Base-by-base conservation (phyloP, 2,113 vertebrate species). In the Antennarius striatus region DNA sequence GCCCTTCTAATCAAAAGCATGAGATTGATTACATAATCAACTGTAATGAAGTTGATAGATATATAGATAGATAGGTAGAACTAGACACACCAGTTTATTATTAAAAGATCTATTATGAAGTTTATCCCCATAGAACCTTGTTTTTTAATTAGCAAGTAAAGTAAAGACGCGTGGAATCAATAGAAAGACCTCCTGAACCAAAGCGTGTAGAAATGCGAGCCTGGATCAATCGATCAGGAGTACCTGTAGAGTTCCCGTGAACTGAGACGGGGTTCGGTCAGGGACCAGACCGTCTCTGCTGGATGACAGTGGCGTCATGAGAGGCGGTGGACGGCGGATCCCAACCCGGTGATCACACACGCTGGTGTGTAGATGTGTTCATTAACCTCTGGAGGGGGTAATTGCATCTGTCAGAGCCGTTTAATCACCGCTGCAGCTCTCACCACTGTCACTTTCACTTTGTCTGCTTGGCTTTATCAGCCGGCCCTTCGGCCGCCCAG, bases 361-460 rank as follows among this genome's bases (percentile, higher is more conserved):
- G 79, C 73, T 71, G 71, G 32, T 60, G 79, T 75, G 67, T 79
- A 86, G 84, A 89, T 83, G 84, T 89, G 89, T 88, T 88, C 82
- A 87, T 91, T 90, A 90, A 91, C 88, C 90, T 87, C 82, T 77
- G 79, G 71, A 84, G 82, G 55, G 66, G 77, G 82, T 91, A 89
- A 91, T 91, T 88, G 86, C 86, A 78, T 89, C 89, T 90, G 89
- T 91, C 89, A 91, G 86, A 88, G 74, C 77, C 72, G 75, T 85
- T 91, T 91, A 90, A 88, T 88, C 87, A 81, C 75, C 39, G 47
- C 81, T 57, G 78, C 82, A 52, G 65, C 79, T 73, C 75, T 49
- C 53, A 12, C 68, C 58, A 60, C 75, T 68, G 81, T 87, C 86
- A 76, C 82, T 81, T 86, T 85, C 87, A 85, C 79, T 89, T 80